These are phyloP conservation scores for Zelleria hepariella DNA, from an alignment of 2,888 invertebrate species.

Conservation along the genomic window DNA sequence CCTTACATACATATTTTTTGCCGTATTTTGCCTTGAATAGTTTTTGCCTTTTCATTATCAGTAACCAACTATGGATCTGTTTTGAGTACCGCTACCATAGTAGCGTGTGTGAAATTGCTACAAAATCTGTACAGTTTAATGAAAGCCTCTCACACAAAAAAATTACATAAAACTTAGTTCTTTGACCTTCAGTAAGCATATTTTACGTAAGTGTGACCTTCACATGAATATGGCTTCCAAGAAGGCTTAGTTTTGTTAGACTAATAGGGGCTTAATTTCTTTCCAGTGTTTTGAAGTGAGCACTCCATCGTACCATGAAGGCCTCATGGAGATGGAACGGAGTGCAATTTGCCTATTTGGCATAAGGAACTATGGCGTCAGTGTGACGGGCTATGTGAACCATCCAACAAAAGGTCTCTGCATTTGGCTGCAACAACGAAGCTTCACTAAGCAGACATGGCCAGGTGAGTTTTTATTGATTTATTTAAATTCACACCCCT, in stretches of 20 bases:
- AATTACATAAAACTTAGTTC: too few relatives aligned
- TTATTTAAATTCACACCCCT: too few relatives aligned
- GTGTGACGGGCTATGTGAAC: constrained; percentile 92
- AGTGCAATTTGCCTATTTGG: constrained; percentile 95
- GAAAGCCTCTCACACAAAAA: too few relatives aligned
- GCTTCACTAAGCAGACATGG: constrained; percentile 94
- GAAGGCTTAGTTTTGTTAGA: not conserved
- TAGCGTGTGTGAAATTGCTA: too few relatives aligned
- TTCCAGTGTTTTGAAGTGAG: constrained; percentile 90
- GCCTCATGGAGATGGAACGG: constrained; percentile 86
- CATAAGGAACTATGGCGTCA: constrained; percentile 93
- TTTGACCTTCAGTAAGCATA: not conserved
- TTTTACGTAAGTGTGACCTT: not conserved
- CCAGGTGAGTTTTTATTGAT: constrained; percentile 74
- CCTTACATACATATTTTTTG: too few relatives aligned
- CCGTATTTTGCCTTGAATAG: too few relatives aligned
- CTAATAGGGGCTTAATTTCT: not conserved
- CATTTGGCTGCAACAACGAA: constrained; percentile 93
- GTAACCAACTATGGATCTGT: too few relatives aligned
- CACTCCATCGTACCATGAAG: constrained; percentile 70
- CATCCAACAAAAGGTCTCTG: constrained; percentile 88
- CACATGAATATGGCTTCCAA: not conserved
- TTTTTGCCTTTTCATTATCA: too few relatives aligned
- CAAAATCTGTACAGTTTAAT: too few relatives aligned
- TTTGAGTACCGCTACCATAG: too few relatives aligned